Evolutionary conservation across 1,140 invertebrate genomes (phyloP), one percentile per base, ranked within the genome.

Genomic region (Drosophila suzukii): DNA sequence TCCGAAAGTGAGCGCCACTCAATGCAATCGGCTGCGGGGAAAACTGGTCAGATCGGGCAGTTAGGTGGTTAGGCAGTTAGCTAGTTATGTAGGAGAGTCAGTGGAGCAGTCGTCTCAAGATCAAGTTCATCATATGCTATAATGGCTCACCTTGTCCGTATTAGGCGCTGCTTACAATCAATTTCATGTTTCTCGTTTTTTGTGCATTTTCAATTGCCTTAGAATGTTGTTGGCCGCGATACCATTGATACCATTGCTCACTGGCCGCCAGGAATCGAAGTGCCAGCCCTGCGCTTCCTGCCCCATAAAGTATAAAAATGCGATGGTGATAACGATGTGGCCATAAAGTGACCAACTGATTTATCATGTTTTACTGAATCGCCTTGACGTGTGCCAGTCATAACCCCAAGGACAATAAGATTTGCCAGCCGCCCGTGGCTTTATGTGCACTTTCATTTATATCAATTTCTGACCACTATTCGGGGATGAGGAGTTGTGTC

Each of bases 391-490:
- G 78, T 63, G 65, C 41, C 39, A 70, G 80, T 59, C 63, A 68
- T 59, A 75, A 50, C 46, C 65, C 34, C 63, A 56, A 81, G 61
- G 74, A 86, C 80, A 88, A 88, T 75, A 60, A 66, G 51, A 60
- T 68, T 34, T 56, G 59, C 44, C 71, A 55, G 74, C 41, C 75
- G 73, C 12, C 41, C 39, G 58, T 39, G 50, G 66, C 66, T 88
- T 86, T 82, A 83, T 88, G 65, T 65, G 62, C 76, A 72, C 57
- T 79, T 79, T 55, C 83, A 86, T 88, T 86, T 80, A 88, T 86
- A 86, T 86, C 83, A 86, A 89, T 88, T 86, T 73, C 78, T 49
- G 38, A 44, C 44, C 60, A 65, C 50, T 60, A 34, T 43, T 30
- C 5, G 10, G 30, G 50, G n/a, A 34, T 34, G 32, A 50, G 41